Base-by-base conservation (phyloP, 2,888 invertebrate genomes). In the Omphaloscelis lunosa region DNA sequence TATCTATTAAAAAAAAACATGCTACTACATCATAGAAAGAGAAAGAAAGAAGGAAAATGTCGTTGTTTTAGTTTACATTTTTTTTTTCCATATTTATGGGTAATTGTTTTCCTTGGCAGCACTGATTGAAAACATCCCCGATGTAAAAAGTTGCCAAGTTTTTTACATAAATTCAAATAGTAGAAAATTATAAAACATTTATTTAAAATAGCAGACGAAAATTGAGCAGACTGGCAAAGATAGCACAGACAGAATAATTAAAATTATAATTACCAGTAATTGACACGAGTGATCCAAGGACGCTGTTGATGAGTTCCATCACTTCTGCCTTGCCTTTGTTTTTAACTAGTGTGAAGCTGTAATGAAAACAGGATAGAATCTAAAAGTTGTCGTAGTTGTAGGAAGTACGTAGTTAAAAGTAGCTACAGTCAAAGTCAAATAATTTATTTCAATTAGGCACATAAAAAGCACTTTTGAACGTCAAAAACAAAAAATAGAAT, bases 231-330 rank as follows among this genome's bases (percentile, higher is more conserved):
- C 29, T 23, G 23, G 6, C 4, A 62, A 71, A n/a, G 7, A 12
- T 29, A 17, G 6, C 2, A 15, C 15, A 0, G 27, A 15, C 6
- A 15, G 15, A 15, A 15, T 58, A 6, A 9, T 23, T n/a, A 12
- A 29, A 62, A 58, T 3, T 39, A 51, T n/a, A 75, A 84, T 83
- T 90, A 98, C 98, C 98, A 80, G 99, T 99, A 34, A 99, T 97
- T 0, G 99, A 97, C 0, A 99, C 99, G 3, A 99, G 95, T 0
- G 99, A 98, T 0, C 99, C 99, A 2, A 99, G 97, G 17, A 99
- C 97, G 20, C 99, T 98, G 95, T 99, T 99, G 71, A 99, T 99
- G 48, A 99, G 97, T 89, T 98, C 98, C 91, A 98, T 97, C 15
- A 99, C 98, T 86, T 99, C 98, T 80, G 99, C 97, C 74, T 97